Evolutionary conservation across 1,140 invertebrate species (phyloP).

Genomic region (Lepidostoma basale): DNA sequence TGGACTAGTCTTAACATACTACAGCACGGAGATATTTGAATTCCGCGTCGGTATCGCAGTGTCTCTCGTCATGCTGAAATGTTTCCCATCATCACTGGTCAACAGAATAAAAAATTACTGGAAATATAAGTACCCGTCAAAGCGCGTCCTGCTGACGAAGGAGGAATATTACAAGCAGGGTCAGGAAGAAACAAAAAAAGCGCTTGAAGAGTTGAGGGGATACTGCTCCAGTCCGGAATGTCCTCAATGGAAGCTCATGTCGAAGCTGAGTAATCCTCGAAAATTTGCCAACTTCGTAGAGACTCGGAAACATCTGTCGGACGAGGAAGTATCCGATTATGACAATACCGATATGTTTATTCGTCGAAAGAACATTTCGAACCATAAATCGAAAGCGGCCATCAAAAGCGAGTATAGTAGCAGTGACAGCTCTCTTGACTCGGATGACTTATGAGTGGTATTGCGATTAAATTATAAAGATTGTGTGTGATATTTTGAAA

Average conservation of each 20-base stretch:
- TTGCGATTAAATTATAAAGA: too few relatives aligned
- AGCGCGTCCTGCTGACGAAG: constrained; percentile 68
- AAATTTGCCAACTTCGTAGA: constrained; percentile 89
- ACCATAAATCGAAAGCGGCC: constrained; percentile 28
- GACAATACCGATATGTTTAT: constrained; percentile 58
- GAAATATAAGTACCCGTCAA: constrained; percentile 31
- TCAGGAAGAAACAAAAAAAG: constrained; percentile 77
- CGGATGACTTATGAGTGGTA: too few relatives aligned
- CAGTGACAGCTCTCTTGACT: too few relatives aligned
- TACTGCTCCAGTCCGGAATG: constrained; percentile 90
- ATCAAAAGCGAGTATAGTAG: too few relatives aligned
- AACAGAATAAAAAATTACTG: constrained; percentile 48
- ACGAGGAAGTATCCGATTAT: constrained; percentile 78
- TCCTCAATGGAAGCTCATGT: constrained; percentile 83
- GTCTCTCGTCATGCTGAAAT: constrained; percentile 64
- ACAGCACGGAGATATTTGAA: constrained; percentile 81
- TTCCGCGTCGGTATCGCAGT: constrained; percentile 72
- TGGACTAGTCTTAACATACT: constrained; percentile 72
- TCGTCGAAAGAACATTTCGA: constrained; percentile 29
- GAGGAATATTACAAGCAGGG: constrained; percentile 86
- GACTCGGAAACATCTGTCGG: constrained; percentile 78
- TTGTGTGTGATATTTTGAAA: too few relatives aligned
- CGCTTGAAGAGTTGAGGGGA: constrained; percentile 76
- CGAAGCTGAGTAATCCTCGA: constrained; percentile 74
- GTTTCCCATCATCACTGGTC: constrained; percentile 65